Percentiles rank a stretch among this genome's conserved stretches.
phyloP scores from a whole-genome alignment of 2,113 vertebrate species.

The Syngnathoides biaculeatus region DNA sequence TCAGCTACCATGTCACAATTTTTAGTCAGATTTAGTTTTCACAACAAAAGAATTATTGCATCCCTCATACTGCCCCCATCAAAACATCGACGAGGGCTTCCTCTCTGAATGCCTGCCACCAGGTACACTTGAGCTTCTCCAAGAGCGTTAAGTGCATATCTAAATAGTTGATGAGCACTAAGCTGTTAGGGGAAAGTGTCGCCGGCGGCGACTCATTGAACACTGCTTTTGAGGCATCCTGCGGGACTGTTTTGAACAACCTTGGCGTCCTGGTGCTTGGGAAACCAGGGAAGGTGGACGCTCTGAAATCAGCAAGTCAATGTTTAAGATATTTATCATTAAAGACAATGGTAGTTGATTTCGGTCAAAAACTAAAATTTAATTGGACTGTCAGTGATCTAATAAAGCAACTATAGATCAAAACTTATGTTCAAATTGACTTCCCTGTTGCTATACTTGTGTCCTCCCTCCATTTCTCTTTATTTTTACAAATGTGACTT shows the following conservation, averaged over 20 bases:
- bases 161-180: constrained; percentile 74
- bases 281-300: constrained; percentile 50
- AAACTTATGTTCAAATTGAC: no score
- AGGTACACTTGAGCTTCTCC: constrained; percentile 52
- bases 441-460: no score
- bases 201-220: constrained; percentile 57
- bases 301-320: constrained; percentile 49
- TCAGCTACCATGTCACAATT: neutral
- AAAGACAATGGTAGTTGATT: constrained; percentile 24
- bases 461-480: neutral
- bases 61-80: neutral
- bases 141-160: constrained; percentile 67
- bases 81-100: constrained; percentile 32
- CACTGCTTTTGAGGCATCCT: constrained; percentile 49
- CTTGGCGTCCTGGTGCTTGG: constrained; percentile 47
- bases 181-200: constrained; percentile 65
- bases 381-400: neutral
- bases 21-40: constrained; percentile 22
- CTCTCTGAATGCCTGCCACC: constrained; percentile 29
- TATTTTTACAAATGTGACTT: no score
- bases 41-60: neutral
- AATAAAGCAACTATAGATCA: no score
- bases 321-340: constrained; percentile 30
- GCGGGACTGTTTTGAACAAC: constrained; percentile 68
- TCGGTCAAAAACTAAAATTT: neutral